A percentile compares a stretch with the other conserved stretches of the same genome.
These are phyloP conservation scores for Amphimedon queenslandica DNA, from an alignment of 37 sponge, comb jelly and placozoan genomes.

Conservation along the genomic window DNA sequence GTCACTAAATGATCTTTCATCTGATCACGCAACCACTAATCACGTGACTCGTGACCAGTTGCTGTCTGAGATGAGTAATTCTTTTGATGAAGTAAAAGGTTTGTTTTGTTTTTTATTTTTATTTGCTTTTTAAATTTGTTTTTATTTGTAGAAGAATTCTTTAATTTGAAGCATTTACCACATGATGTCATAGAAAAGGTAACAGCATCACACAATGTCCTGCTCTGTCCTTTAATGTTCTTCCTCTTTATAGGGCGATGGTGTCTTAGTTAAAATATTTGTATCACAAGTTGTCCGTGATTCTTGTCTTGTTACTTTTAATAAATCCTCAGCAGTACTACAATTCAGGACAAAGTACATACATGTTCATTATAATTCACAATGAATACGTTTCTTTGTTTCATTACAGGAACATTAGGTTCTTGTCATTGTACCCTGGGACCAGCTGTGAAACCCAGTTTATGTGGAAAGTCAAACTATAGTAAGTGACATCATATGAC, in stretches of 20 bases:
- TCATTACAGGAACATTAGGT: conserved; percentile 1
- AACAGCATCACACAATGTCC: neutral
- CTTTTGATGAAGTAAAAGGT: neutral
- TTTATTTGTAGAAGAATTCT: neutral
- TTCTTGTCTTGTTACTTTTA: conserved; percentile 5
- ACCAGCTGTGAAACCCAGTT: conserved; percentile 5
- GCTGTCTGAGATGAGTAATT: neutral
- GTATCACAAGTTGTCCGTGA: neutral
- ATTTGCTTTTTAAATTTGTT: neutral
- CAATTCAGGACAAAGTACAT: neutral
- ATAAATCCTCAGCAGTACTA: neutral
- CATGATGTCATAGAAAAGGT: neutral
- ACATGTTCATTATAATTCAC: too few species aligned
- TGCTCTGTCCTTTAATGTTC: neutral
- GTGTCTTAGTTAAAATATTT: conserved; percentile 10
- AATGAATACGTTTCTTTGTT: too few species aligned
- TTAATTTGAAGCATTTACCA: neutral
- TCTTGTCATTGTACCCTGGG: neutral
- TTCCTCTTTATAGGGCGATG: conserved; percentile 7
- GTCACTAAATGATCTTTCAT: too few species aligned
- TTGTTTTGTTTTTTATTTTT: neutral
- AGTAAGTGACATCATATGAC: conserved; percentile 20
- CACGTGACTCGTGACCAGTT: too few species aligned
- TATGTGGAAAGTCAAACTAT: conserved; percentile 27
- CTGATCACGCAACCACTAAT: too few species aligned